Base-by-base conservation (phyloP, 1,140 invertebrate genomes). In the Pogonomyrmex californicus region DNA sequence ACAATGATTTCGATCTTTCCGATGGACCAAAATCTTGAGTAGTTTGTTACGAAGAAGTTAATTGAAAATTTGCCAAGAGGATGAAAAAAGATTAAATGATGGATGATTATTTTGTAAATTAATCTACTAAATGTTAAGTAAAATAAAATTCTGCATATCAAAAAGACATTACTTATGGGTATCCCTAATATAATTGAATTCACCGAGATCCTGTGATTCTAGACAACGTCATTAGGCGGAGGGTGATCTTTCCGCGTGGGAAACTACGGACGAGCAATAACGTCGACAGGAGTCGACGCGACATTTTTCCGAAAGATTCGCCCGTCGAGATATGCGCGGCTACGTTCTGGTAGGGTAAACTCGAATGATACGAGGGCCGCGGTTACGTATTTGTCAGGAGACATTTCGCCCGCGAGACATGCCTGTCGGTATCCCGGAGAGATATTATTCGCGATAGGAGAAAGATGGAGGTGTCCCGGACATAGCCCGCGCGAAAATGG, bases 361-460 rank as follows among this genome's bases (percentile, higher is more conserved):
- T 91, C 66, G 86, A 89, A 89, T 86, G 87, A 75, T 91, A 73
- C 87, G 86, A 71, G 75, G 82, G 33, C 23, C 56, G 38, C 62
- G 87, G 65, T 44, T 77, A 87, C 44, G 87, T 90, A 90, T 91
- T 92, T 91, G 91, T 91, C 90, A 90, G 85, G 65, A 85, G n/a
- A n/a, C n/a, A n/a, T n/a, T 63, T 86, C 77, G 89, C 49, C 63
- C 77, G 87, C 36, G 75, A 88, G 82, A 91, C 86, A 82, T 83
- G 89, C 75, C 87, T 85, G 86, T 81, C 81, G 86, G 78, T 87
- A 91, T 91, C 36, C 82, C 47, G 44, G 51, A 81, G 77, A 87
- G 90, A 91, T 90, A 90, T 90, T 90, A 90, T 90, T 92, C 90
- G 88, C 91, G 88, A 90, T 91, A 87, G 82, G 5, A 81, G 58